Evolutionary conservation across 2,797 vertebrate genomes (phyloP), one percentile per base, ranked within the genome.

Genomic region (Phoeniculus purpureus): DNA sequence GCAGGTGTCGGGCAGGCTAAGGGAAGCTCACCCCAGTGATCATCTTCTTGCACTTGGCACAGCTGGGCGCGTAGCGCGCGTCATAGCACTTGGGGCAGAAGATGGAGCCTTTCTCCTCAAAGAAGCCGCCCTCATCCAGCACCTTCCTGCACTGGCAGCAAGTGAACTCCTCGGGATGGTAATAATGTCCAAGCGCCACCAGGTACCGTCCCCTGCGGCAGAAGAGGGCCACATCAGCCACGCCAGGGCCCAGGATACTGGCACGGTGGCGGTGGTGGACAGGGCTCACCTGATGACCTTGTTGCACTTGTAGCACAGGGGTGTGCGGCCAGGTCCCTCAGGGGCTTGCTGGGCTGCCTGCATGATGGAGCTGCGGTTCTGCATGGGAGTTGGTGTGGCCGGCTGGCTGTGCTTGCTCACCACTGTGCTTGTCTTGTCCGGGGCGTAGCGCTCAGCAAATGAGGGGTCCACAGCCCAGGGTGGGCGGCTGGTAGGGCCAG

Each of bases 41-140:
- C 96, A 97, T 99, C 98, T 99, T 99, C 98, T 99, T 99, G 98
- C 99, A 99, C 96, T 99, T 99, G 97, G 98, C 98, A 3, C 99
- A 99, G 98, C 97, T 99, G 29, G 99, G 99, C 0, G 99, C 99
- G 0, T 98, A 99, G 95, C 98, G 98, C 51, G 98, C 98, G 71
- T 99, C 99, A 0, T 99, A 98, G 97, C 99, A 99, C 85, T 98
- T 98, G 32, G 99, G 98, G 74, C 99, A 99, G 96, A 98, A 99
- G 96, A 99, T 97, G 16, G 98, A 98, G 45, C 99, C 99, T 79
- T 98, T 98, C 94, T 99, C 99, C 97, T 99, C 99, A 2, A 99
- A 99, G 98, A 99, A 99, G 76, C 99, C 99, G 0, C 99, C 99
- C 95, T 99, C 99, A 20, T 99, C 99, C 96, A 99, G 97, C 65